A percentile compares a stretch with the other conserved stretches of the same genome.
Conservation (phyloP, 2,113 vertebrate species). For the Chionomys nivalis region DNA sequence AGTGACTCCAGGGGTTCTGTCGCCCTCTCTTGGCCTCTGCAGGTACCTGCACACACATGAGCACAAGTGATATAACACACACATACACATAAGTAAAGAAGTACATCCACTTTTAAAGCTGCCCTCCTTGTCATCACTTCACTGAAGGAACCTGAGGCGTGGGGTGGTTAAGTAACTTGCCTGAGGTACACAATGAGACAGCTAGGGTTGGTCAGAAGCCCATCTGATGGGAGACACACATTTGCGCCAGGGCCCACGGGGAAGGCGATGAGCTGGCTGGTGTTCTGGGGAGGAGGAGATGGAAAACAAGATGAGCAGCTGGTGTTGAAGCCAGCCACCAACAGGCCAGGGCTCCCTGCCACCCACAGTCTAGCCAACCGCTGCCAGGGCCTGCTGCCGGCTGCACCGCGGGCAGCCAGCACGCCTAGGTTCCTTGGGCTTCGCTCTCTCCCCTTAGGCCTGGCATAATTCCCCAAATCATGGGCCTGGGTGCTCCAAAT, state of each 20-base stretch:
- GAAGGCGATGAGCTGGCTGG: neutral
- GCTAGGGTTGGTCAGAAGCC: neutral
- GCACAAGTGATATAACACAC: neutral
- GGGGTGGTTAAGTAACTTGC: neutral
- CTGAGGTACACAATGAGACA: neutral
- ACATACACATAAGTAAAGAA: neutral
- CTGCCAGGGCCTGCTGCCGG: constrained; percentile 42
- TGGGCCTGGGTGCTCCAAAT: neutral
- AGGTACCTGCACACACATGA: neutral
- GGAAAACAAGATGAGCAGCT: constrained; percentile 47
- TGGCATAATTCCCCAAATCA: neutral
- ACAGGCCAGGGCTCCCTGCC: neutral
- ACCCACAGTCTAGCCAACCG: neutral
- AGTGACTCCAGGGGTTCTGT: neutral
- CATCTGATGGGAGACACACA: neutral
- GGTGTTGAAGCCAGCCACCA: neutral
- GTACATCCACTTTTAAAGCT: neutral
- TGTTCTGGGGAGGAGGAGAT: neutral
- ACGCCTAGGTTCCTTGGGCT: neutral
- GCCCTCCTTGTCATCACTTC: neutral
- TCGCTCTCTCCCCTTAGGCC: neutral
- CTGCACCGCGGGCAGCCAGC: neutral
- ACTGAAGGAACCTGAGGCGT: neutral
- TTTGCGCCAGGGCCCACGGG: neutral
- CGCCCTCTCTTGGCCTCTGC: neutral